Conservation (phyloP, 2,113 vertebrate genomes). For the Bubo bubo region DNA sequence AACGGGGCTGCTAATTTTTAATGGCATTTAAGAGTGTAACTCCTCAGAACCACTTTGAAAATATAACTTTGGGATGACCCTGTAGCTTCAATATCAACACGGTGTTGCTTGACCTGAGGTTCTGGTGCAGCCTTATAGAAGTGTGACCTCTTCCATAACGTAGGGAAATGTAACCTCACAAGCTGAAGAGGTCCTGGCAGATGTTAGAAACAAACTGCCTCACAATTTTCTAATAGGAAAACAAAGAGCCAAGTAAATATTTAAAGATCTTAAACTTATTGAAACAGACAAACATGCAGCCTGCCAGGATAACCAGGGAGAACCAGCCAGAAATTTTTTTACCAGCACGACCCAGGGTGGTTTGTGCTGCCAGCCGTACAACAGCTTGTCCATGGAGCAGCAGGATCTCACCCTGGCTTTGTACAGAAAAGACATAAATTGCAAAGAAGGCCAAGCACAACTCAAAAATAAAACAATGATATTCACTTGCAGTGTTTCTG, state of each 20-base stretch:
- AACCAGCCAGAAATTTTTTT: background rate
- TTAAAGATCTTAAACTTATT: background rate
- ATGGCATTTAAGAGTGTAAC: background rate
- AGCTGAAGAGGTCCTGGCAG: background rate
- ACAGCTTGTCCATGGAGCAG: background rate
- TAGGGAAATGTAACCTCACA: background rate
- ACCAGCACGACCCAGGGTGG: accelerated
- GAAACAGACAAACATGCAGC: background rate
- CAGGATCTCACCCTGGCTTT: background rate
- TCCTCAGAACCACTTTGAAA: background rate
- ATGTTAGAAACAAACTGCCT: background rate
- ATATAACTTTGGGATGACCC: too few relatives aligned
- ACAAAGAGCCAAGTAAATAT: background rate
- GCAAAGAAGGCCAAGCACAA: background rate
- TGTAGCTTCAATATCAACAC: background rate
- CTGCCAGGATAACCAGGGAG: background rate
- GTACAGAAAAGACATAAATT: background rate
- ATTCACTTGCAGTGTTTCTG: background rate
- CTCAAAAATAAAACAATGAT: background rate
- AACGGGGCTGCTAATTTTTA: background rate
- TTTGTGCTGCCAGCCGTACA: background rate
- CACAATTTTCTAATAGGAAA: background rate
- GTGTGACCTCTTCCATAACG: background rate
- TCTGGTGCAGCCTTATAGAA: background rate
- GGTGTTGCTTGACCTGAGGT: background rate